Evolutionary conservation across 2,888 invertebrate genomes (phyloP), one percentile per base, ranked within the genome.

Genomic region (Smittia sp.): DNA sequence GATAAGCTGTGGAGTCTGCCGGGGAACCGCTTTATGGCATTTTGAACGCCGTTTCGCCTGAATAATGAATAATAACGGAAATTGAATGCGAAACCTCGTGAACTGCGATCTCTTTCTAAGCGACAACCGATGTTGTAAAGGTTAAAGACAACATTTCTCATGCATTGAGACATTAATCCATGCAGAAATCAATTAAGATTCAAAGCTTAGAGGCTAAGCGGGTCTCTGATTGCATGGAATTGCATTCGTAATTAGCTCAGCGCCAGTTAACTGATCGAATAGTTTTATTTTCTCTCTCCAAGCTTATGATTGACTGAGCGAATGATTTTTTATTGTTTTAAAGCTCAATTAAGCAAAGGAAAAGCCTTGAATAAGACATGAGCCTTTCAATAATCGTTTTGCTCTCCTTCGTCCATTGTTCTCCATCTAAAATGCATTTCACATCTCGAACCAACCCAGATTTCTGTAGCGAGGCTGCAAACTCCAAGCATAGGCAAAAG

Each of bases 51-150:
- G 58, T 1, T 58, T 58, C 22, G 54, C 27, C 18, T 62, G 62
- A 72, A 72, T 72, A 72, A 72, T 72, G 62, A 62, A 72, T 62
- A 72, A 72, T 72, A 72, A 72, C 72, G 72, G 72, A 72, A 72
- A 62, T 62, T 70, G 69, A 70, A 68, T 70, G 69, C 25, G 25
- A 4, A 27, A 63, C 25, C 11, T 63, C 25, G 25, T 58, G 25
- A 13, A 27, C n/a, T 58, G 58, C 58, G 22, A 24, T 46, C 15
- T 13, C n/a, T 46, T 46, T 46, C 15, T 15, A 58, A 22, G 58
- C 24, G n/a, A 18, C 58, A 18, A 22, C 2, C 22, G 24, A 58
- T 58, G 24, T 58, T 7, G 20, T 18, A 63, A 27, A 63, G 25
- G 25, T 63, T 63, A 63, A 58, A 58, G 22, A 58, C 2, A 58